Base-by-base conservation (phyloP, 1,140 invertebrate species). In the Babylonia areolata region DNA sequence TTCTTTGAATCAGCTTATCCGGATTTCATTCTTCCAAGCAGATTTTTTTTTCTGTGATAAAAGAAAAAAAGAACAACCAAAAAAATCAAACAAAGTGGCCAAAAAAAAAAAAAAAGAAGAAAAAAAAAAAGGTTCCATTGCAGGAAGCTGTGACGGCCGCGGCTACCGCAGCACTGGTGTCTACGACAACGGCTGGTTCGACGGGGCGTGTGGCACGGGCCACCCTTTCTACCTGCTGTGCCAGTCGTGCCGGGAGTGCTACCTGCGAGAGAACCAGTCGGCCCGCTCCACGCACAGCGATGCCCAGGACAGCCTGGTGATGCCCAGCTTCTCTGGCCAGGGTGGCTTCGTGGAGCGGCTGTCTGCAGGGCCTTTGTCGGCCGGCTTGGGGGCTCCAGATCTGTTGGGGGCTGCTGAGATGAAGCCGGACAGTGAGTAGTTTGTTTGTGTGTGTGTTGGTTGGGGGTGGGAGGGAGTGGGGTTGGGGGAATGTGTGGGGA, bases 161-260 rank as follows among this genome's bases (percentile, higher is more conserved):
- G 92, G 92, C 69, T 94, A 94, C 84, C 90, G 91, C 79, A 92
- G 90, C 85, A 90, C 89, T 51, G 93, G 92, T 39, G 64, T 90
- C 15, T 93, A 93, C 84, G 91, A 91, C 51, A 87, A 89, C 79
- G 92, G 90, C 46, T 92, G 90, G 90, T 90, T 91, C 87, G 93
- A 91, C 78, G 92, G 93, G 35, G 86, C 88, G 1, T 94, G 93
- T 87, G 93, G 93, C 17, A 90, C 91, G 28, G 92, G 91, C 23
- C 88, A 91, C 71, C 91, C 93, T 40, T 94, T 94, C 85, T 95
- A 95, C 86, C 91, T 95, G 6, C 92, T 96, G 87, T 96, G 95
- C 90, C 91, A 93, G 37, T 90, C 93, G 37, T 96, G 95, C 89
- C 92, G 95, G 64, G 93, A 94, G n/a, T 94, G 94, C 77, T 95